Evolutionary conservation across 2,113 vertebrate genomes (phyloP), one percentile per base, ranked within the genome.

Genomic region (Oncorhynchus gorbuscha): DNA sequence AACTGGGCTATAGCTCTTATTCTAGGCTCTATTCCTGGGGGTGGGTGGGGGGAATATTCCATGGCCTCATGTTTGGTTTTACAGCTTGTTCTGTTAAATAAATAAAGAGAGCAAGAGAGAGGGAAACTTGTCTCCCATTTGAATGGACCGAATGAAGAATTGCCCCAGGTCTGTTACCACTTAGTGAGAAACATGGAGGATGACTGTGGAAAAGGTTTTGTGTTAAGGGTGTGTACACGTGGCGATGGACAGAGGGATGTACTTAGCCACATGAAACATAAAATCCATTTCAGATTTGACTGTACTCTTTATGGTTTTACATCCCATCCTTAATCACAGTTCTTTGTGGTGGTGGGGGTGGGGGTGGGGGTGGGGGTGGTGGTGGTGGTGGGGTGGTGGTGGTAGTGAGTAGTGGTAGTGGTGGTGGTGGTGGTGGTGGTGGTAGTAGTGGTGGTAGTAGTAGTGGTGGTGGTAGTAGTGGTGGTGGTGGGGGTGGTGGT

Each of bases 21-120:
- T 84, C 81, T 85, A 88, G 75, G 83, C 86, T 45, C 39, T 88
- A 90, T 85, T 91, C 88, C 88, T 89, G 69, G 3, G 85, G 81
- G 24, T 24, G 24, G 24, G 24, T 24, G 84, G 26, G 28, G 28
- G 28, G 88, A 89, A 90, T 90, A 88, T 92, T 92, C 91, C 91
- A 92, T 93, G 91, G 92, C 87, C 91, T 93, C 89, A 93, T 92
- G 89, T 91, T 92, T 92, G 85, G 89, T 90, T 92, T 89, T 88
- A 84, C 83, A 88, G 88, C 89, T 90, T 85, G 72, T 89, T 92
- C 22, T 91, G 89, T 91, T 91, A 90, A 90, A 92, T 91, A 92
- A 92, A 93, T 91, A 92, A 90, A 55, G 51, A 55, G 13, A 55
- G 51, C 16, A 3, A 55, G 51, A 18, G 51, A 55, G 16, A 7